These are phyloP conservation scores for Empidonax alnorum DNA, from an alignment of 2,113 vertebrate species.

Conservation along the genomic window DNA sequence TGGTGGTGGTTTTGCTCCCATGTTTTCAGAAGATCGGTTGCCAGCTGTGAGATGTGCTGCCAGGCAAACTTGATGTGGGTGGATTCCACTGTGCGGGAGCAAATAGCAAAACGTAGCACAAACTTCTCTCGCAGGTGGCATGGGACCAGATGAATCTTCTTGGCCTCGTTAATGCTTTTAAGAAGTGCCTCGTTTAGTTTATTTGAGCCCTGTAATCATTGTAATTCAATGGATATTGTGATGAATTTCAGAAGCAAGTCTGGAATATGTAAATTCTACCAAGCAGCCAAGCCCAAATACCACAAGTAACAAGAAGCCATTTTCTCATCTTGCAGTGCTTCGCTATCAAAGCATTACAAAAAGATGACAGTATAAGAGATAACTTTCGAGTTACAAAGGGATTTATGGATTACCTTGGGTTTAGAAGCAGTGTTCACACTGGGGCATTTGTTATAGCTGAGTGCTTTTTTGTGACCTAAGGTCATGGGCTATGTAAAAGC, in stretches of 20 bases:
- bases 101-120: conserved; percentile 90
- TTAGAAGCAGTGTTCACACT: neutral
- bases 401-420: neutral
- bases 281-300: neutral
- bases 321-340: neutral
- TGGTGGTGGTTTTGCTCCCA: conserved; percentile 18
- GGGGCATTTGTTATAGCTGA: neutral
- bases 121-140: conserved; percentile 84
- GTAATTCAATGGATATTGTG: neutral
- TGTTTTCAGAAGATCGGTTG: conserved; percentile 76
- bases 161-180: conserved; percentile 82
- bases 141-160: conserved; percentile 91
- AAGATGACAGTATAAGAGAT: neutral
- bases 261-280: neutral
- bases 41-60: conserved; percentile 84
- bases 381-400: neutral
- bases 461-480: neutral
- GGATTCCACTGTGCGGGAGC: conserved; percentile 81
- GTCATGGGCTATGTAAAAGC: neutral
- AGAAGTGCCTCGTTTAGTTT: conserved; percentile 86
- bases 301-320: neutral
- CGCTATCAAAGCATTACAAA: neutral
- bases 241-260: neutral
- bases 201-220: conserved; percentile 82
- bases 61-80: conserved; percentile 86